Evolutionary conservation across 2,113 vertebrate species (phyloP).

Genomic region (Vidua chalybeata): DNA sequence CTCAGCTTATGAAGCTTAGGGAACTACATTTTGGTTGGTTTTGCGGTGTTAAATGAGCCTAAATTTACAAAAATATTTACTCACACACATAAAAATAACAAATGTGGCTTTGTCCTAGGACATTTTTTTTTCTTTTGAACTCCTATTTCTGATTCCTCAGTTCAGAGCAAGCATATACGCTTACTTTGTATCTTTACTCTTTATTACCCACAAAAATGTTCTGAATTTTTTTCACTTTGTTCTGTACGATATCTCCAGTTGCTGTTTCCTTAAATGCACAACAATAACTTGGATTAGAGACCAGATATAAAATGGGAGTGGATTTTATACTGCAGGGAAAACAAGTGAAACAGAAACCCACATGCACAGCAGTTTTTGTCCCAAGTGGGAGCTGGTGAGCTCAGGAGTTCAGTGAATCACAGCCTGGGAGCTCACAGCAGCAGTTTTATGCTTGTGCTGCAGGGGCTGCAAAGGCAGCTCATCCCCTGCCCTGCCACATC

Average conservation of each 20-base stretch:
- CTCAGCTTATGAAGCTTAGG: neutral
- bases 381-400: neutral
- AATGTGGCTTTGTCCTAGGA: neutral
- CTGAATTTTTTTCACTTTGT: neutral
- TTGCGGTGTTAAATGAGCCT: neutral
- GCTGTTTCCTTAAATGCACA: neutral
- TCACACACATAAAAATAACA: neutral
- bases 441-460: neutral
- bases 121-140: neutral
- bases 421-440: neutral
- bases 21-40: neutral
- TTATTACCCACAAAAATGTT: neutral
- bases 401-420: neutral
- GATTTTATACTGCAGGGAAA: neutral
- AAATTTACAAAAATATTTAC: constrained; percentile 8
- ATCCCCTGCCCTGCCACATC: neutral
- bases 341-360: neutral
- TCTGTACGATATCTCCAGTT: neutral
- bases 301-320: neutral
- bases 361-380: neutral
- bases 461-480: neutral
- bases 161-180: neutral
- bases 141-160: neutral
- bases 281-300: neutral
- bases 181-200: neutral